Evolutionary conservation across 2,113 vertebrate species (phyloP), one percentile per base, ranked within the genome.

Genomic region (Salvelinus sp.): DNA sequence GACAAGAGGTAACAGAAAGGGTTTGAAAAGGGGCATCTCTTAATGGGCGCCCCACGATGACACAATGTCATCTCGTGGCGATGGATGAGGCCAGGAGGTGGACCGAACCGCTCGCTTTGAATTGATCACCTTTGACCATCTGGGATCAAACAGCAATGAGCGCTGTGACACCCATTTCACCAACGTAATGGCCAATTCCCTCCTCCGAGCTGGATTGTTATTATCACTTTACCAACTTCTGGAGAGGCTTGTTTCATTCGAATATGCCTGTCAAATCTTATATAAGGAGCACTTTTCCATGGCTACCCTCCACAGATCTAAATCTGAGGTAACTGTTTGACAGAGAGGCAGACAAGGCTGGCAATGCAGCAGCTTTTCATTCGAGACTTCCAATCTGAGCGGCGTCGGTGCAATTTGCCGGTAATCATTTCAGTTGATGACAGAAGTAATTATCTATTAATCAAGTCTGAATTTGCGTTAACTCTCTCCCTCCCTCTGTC

Each of bases 401-500:
- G n/a, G 58, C 9, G 2, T 44, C 38, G 38, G 7, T 44, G 38
- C 25, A 66, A 66, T 66, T 66, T 66, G 64, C 23, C 65, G 38
- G 62, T 66, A 23, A 10, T 48, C 20, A 30, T 71, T 76, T 83
- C 67, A 73, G 69, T 77, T 33, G 38, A 48, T 58, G 76, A 82
- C 81, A 69, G 74, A 77, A 18, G 77, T 76, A 79, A 85, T 87
- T 77, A 81, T 77, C 76, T 75, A 74, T 70, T 87, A 79, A 86
- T 86, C 80, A 83, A 74, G 22, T 68, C 79, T 69, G 22, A 76
- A 38, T 73, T 18, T 12, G 20, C 62, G 25, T 20, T 57, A 28
- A 44, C 38, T 23, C 50, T 20, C 60, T 16, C 64, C 16, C 25
- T 30, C 22, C 12, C 64, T 28, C 23, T 30, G 69, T 57, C 22